Conservation (phyloP, 2,113 vertebrate genomes). For the Glareola pratincola region DNA sequence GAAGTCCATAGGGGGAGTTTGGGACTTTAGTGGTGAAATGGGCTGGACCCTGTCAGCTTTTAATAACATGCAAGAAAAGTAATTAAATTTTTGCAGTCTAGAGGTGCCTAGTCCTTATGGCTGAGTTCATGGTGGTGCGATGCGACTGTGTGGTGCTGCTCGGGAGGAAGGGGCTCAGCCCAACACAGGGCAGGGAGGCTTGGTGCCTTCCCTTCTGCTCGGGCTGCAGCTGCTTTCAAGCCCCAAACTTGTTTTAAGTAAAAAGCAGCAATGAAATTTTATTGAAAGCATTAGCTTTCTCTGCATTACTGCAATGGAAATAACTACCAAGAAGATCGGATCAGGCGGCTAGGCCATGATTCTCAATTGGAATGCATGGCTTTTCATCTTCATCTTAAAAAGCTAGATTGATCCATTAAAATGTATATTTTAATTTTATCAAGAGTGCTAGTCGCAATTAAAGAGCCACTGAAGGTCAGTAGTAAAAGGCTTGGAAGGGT, state of each 20-base stretch:
- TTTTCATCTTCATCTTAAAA: slow-evolving; percentile 37
- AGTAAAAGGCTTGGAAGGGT: background rate
- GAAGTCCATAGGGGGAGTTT: background rate
- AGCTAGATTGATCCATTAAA: slow-evolving; percentile 8
- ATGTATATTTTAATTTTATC: slow-evolving; percentile 37
- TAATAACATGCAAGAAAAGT: background rate
- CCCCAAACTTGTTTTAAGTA: background rate
- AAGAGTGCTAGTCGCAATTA: background rate
- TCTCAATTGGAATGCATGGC: background rate
- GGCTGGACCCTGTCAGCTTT: background rate
- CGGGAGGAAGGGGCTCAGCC: background rate
- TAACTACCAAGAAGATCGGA: background rate
- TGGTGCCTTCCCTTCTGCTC: background rate
- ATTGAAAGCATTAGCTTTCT: background rate
- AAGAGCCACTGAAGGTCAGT: slow-evolving; percentile 21
- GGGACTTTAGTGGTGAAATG: background rate
- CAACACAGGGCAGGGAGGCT: background rate
- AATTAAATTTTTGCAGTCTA: background rate
- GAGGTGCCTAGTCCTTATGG: background rate
- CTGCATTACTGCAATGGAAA: background rate
- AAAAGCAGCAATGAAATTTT: slow-evolving; percentile 1
- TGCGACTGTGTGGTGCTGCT: background rate
- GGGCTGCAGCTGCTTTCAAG: background rate
- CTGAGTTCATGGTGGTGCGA: background rate
- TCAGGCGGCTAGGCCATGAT: background rate